Percentiles rank a stretch among this genome's conserved stretches.
Evolutionary conservation across 2,888 invertebrate genomes (phyloP).

Genomic region (Drosophila nr. fundita): DNA sequence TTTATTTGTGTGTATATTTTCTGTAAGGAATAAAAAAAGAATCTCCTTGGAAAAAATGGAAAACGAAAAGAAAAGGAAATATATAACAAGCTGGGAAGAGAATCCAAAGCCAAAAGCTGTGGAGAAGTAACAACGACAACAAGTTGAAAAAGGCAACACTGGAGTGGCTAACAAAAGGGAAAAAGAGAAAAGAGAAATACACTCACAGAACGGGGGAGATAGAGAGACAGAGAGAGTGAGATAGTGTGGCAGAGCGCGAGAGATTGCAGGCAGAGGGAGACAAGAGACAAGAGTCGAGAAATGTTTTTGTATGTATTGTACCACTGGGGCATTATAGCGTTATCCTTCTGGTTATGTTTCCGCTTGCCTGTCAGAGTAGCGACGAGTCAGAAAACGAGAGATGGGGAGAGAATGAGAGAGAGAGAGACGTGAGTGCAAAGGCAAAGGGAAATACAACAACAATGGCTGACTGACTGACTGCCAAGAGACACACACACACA

Average conservation of each 20-base stretch:
- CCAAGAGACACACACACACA: slow-evolving; percentile 65
- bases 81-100: slow-evolving; percentile 30
- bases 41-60: slow-evolving; percentile 49
- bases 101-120: slow-evolving; percentile 64
- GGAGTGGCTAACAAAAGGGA: slow-evolving; percentile 54
- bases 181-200: slow-evolving; percentile 18
- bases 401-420: slow-evolving; percentile 15
- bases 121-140: slow-evolving; percentile 24
- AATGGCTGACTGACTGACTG: slow-evolving; percentile 80
- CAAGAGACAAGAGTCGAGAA: slow-evolving; percentile 58
- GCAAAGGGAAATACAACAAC: slow-evolving; percentile 59
- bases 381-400: slow-evolving; percentile 11
- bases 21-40: slow-evolving; percentile 34
- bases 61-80: slow-evolving; percentile 29
- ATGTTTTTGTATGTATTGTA: slow-evolving; percentile 76
- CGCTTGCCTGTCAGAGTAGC: slow-evolving; percentile 79
- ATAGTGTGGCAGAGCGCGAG: not conserved
- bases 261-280: slow-evolving; percentile 9
- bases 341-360: slow-evolving; percentile 85
- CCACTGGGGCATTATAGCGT: slow-evolving; percentile 84
- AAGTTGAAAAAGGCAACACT: slow-evolving; percentile 64
- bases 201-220: not conserved
- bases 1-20: not conserved
- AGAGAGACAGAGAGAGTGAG: not conserved
- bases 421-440: not conserved